Evolutionary conservation across 2,888 invertebrate genomes (phyloP).

Genomic region (Marronus borbonicus): DNA sequence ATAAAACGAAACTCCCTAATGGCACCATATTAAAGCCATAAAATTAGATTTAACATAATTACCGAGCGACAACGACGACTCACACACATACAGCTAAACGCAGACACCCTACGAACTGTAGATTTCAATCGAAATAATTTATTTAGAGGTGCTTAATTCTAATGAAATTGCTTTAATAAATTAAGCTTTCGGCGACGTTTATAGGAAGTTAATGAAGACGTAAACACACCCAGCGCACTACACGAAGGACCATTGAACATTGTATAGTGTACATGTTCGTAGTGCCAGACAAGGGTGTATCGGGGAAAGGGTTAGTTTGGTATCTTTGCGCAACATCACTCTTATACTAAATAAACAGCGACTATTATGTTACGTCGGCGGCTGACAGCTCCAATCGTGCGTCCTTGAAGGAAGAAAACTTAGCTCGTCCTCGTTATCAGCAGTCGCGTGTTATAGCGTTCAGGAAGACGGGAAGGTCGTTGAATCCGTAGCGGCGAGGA

Average conservation of each 20-base stretch:
- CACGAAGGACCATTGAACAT: constrained; percentile 35
- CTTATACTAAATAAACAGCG: not conserved
- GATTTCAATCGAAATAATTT: constrained; percentile 49
- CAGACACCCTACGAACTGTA: constrained; percentile 13
- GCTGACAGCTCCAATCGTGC: constrained; percentile 4
- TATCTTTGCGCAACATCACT: constrained; percentile 8
- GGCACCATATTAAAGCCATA: constrained; percentile 19
- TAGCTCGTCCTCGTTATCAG: not conserved
- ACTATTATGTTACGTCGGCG: not conserved
- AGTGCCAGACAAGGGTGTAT: not conserved
- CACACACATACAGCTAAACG: not conserved
- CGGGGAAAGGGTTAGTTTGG: not conserved
- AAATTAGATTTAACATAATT: constrained; percentile 29
- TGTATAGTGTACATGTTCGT: not conserved
- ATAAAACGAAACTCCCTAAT: constrained; percentile 14
- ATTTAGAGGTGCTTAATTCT: constrained; percentile 50
- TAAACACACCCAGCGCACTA: constrained; percentile 55
- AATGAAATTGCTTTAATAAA: constrained; percentile 59
- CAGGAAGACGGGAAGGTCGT: not conserved
- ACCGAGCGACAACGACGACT: not conserved
- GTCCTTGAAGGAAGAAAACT: constrained; percentile 18
- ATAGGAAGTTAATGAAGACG: constrained; percentile 64
- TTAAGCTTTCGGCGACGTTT: constrained; percentile 63
- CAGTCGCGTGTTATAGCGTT: not conserved
- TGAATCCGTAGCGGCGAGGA: not conserved